phyloP scores from a whole-genome alignment of 2,888 invertebrate genomes.

The Oithona nana region DNA sequence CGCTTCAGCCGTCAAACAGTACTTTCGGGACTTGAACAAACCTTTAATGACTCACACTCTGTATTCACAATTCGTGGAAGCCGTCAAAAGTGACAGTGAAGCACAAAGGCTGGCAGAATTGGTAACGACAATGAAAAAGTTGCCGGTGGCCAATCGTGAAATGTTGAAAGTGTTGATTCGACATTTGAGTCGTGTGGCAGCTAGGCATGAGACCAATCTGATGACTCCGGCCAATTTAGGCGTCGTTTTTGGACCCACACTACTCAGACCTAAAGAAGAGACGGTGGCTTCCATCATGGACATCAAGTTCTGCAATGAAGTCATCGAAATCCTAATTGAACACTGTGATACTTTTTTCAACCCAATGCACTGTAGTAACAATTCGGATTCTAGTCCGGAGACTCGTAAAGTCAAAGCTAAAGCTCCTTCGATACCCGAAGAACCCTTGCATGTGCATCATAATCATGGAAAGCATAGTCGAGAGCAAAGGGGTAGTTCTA shows the following conservation, averaged over 20 bases:
- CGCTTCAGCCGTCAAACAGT: conserved; percentile 88
- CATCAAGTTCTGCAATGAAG: conserved; percentile 96
- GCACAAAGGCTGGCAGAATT: conserved; percentile 56
- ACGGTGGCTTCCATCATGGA: conserved; percentile 95
- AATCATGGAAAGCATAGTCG: background rate
- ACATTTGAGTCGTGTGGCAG: conserved; percentile 74
- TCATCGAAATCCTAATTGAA: conserved; percentile 85
- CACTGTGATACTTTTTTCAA: conserved; percentile 43
- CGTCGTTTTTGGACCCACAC: conserved; percentile 92
- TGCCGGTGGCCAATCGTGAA: conserved; percentile 62
- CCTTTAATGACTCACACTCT: conserved; percentile 84
- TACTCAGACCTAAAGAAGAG: conserved; percentile 84
- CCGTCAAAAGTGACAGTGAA: conserved; percentile 41
- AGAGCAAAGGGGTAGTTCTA: background rate
- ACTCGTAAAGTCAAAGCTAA: background rate
- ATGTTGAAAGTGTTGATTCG: conserved; percentile 67
- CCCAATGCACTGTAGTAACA: background rate
- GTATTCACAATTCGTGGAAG: conserved; percentile 73
- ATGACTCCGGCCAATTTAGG: conserved; percentile 95
- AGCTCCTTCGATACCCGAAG: background rate
- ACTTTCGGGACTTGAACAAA: conserved; percentile 79
- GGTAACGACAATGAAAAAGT: conserved; percentile 59
- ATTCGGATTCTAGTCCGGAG: background rate
- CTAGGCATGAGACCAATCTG: conserved; percentile 65
- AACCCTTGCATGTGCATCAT: background rate